A percentile compares a stretch with the other conserved stretches of the same genome.
Evolutionary conservation across 2,113 vertebrate species (phyloP).

Genomic region (Anarrhichthys ocellatus): DNA sequence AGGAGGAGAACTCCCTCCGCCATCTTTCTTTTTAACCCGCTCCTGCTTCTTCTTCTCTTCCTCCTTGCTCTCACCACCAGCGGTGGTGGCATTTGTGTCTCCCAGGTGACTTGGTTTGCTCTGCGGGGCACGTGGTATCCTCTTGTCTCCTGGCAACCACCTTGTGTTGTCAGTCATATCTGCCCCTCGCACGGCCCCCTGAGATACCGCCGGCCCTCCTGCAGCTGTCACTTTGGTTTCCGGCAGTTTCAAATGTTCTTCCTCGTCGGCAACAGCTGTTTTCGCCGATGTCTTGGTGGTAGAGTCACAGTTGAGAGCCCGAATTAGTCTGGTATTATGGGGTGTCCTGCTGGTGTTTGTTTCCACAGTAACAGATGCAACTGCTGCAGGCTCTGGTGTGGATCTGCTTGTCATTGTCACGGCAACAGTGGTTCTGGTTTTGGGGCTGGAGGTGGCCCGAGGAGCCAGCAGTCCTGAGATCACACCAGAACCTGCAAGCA

Average conservation of each 20-base stretch:
- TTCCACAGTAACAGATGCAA: neutral
- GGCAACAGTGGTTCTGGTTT: slow-evolving; percentile 46
- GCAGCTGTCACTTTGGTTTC: slow-evolving; percentile 13
- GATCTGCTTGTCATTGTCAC: slow-evolving; percentile 16
- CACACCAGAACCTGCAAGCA: neutral
- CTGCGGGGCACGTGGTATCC: neutral
- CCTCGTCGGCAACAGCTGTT: neutral
- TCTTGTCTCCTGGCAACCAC: neutral
- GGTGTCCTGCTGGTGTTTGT: neutral
- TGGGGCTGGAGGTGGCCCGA: slow-evolving; percentile 63
- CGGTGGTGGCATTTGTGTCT: slow-evolving; percentile 33
- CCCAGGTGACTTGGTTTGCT: slow-evolving; percentile 28
- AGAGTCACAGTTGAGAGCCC: slow-evolving; percentile 44
- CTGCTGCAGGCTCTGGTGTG: neutral
- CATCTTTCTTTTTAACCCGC: neutral
- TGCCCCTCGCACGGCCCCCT: neutral
- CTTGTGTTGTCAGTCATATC: slow-evolving; percentile 13
- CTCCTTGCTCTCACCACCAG: neutral
- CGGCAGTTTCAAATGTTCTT: neutral
- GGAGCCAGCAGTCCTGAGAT: slow-evolving; percentile 27
- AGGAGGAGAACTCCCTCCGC: slow-evolving; percentile 1
- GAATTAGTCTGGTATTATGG: neutral
- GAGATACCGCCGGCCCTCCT: neutral
- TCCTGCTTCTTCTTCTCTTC: slow-evolving; percentile 24
- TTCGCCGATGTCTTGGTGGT: neutral